phyloP scores from a whole-genome alignment of 2,797 vertebrate species.

The Parauchenoglanis punctatus region DNA sequence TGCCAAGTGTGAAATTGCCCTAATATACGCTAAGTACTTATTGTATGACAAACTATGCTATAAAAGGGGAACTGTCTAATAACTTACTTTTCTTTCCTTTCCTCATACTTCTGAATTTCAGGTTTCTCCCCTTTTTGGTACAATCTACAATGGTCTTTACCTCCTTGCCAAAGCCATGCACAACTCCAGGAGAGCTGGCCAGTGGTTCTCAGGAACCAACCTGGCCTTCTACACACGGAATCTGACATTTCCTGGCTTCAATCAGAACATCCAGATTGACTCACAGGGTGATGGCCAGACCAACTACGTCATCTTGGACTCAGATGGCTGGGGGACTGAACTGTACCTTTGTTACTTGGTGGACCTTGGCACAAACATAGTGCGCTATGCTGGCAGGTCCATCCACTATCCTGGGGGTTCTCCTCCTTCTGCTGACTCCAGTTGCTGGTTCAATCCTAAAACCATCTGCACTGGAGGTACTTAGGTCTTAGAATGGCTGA shows the following conservation, averaged over 20 bases:
- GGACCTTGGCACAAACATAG: slow-evolving; percentile 69
- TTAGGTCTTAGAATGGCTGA: not conserved
- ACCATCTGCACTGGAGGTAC: slow-evolving; percentile 83
- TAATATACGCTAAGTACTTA: not conserved
- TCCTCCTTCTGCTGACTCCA: slow-evolving; percentile 81
- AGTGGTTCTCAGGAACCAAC: slow-evolving; percentile 72
- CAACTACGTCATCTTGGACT: slow-evolving; percentile 85
- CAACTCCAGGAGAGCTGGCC: slow-evolving; percentile 75
- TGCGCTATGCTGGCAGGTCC: slow-evolving; percentile 73
- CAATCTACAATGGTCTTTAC: slow-evolving; percentile 91
- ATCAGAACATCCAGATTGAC: slow-evolving; percentile 79
- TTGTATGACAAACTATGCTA: not conserved
- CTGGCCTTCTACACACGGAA: slow-evolving; percentile 83
- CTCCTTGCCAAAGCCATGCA: slow-evolving; percentile 84
- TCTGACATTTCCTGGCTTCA: slow-evolving; percentile 86
- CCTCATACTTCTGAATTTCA: slow-evolving; percentile 57
- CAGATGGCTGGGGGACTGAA: slow-evolving; percentile 74
- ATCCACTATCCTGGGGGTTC: slow-evolving; percentile 83
- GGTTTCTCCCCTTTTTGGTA: slow-evolving; percentile 92
- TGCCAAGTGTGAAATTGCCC: not conserved
- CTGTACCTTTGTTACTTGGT: slow-evolving; percentile 82
- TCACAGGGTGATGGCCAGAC: slow-evolving; percentile 74
- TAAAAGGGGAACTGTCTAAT: not conserved
- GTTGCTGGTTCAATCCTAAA: slow-evolving; percentile 86
- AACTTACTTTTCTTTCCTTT: not conserved